Evolutionary conservation across 2,113 vertebrate genomes (phyloP), one percentile per base, ranked within the genome.

Genomic region (Craseonycteris thonglongyai): DNA sequence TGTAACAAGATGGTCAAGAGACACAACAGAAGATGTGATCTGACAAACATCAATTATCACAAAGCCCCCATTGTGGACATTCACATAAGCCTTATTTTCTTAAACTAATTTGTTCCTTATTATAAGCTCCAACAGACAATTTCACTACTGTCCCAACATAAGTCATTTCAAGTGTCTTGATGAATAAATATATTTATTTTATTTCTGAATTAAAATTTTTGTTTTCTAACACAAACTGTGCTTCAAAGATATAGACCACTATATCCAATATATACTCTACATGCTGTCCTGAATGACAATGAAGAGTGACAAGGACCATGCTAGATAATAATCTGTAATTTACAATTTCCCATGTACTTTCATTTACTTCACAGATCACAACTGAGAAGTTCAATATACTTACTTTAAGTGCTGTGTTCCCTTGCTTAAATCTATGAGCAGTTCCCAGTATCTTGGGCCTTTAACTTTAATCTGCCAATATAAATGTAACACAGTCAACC

Each of bases 401-500:
- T 97, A 99, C 99, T 99, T 98, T 47, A 99, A 98, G 97, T 99
- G 99, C 47, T 99, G 98, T 0, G 98, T 98, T 97, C 99, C 99
- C 97, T 99, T 99, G 97, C 98, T 99, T 92, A 99, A 97, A 96
- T 99, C 99, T 51, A 99, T 99, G 11, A 99, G 97, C 66, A 99
- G 98, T 93, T 99, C 99, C 99, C 99, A 99, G 97, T 99, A 99
- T n/a, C 99, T 98, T 3, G 99, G 99, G 8, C 99, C 99, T 98
- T 99, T 99, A 82, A 99, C 99, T 98, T 99, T 99, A 95, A 99
- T 98, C 99, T 99, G 98, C 66, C 94, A 97, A 98, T 0, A 83
- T 14, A 98, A 98, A 98, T 21, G 33, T 66, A 93, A 92, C 9
- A 86, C 1, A 61, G 38, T 89, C 33, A 94, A 51, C 19, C 35